These are phyloP conservation scores for Ischnus inquisitorius DNA, from an alignment of 2,888 invertebrate genomes.

Conservation along the genomic window DNA sequence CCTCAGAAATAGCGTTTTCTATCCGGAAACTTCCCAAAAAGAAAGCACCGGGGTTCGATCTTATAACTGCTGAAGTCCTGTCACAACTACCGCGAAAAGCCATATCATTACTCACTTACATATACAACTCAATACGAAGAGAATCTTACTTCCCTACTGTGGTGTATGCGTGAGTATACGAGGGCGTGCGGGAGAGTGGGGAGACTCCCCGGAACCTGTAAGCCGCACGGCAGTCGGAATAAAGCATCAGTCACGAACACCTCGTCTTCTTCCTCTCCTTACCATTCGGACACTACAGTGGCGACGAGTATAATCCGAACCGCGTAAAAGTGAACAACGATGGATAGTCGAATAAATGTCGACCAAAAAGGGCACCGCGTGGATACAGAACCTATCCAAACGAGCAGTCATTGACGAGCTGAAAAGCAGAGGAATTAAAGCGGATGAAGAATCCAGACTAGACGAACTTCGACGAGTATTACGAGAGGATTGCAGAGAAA, in stretches of 20 bases:
- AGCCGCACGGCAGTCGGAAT: neutral
- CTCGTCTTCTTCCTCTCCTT: neutral
- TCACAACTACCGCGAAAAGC: conserved; percentile 73
- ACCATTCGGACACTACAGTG: neutral
- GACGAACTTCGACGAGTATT: conserved; percentile 33
- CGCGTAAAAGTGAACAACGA: neutral
- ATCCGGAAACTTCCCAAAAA: conserved; percentile 5
- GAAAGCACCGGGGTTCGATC: conserved; percentile 71
- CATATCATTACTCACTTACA: conserved; percentile 67
- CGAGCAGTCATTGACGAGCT: conserved; percentile 27
- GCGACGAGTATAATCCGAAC: conserved; percentile 9
- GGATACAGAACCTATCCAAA: conserved; percentile 25
- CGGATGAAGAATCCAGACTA: conserved; percentile 2
- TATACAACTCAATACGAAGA: conserved; percentile 73
- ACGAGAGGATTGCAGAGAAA: conserved; percentile 4
- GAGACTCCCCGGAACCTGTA: neutral
- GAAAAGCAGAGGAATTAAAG: conserved; percentile 11
- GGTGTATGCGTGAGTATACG: neutral
- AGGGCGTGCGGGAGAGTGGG: neutral
- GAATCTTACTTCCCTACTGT: conserved; percentile 70
- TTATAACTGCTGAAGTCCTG: conserved; percentile 71
- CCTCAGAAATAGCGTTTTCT: conserved; percentile 15
- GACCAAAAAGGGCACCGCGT: conserved; percentile 20
- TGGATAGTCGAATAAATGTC: too few relatives aligned
- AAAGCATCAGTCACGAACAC: neutral